phyloP scores from a whole-genome alignment of 2,888 invertebrate species.

The Nephrotoma appendiculata region DNA sequence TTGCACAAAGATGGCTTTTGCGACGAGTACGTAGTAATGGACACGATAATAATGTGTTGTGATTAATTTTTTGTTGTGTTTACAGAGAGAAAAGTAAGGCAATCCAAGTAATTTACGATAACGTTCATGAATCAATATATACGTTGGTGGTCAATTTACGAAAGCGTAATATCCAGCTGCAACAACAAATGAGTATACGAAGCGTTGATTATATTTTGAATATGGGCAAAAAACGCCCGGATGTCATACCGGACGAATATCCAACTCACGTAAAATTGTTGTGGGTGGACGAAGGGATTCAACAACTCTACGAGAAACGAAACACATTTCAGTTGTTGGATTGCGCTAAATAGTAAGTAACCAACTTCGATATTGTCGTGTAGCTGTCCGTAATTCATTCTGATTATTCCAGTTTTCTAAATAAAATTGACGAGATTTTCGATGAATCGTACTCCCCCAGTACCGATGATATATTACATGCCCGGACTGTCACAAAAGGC shows the following conservation, averaged over 20 bases:
- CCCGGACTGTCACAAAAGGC: constrained; percentile 56
- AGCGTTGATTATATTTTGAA: constrained; percentile 36
- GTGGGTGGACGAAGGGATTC: constrained; percentile 58
- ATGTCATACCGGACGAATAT: constrained; percentile 42
- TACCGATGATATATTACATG: constrained; percentile 61
- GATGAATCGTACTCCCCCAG: constrained; percentile 51
- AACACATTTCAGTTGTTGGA: constrained; percentile 69
- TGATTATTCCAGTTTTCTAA: constrained; percentile 47
- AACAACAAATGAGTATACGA: constrained; percentile 27
- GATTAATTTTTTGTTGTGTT: neutral
- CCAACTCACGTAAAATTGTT: constrained; percentile 48
- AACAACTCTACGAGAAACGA: constrained; percentile 50
- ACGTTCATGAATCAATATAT: constrained; percentile 61
- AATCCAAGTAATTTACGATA: constrained; percentile 26
- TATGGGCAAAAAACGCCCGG: constrained; percentile 29
- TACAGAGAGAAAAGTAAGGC: neutral
- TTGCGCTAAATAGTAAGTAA: constrained; percentile 67
- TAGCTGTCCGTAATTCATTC: neutral
- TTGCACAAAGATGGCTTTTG: constrained; percentile 66
- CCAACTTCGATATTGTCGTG: neutral
- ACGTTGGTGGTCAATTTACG: constrained; percentile 46
- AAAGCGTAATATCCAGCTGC: constrained; percentile 36
- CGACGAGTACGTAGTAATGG: constrained; percentile 43
- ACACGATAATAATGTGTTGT: neutral
- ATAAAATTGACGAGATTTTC: constrained; percentile 50